phyloP scores from a whole-genome alignment of 2,797 vertebrate genomes.

The Mormyrops boulengeri region DNA sequence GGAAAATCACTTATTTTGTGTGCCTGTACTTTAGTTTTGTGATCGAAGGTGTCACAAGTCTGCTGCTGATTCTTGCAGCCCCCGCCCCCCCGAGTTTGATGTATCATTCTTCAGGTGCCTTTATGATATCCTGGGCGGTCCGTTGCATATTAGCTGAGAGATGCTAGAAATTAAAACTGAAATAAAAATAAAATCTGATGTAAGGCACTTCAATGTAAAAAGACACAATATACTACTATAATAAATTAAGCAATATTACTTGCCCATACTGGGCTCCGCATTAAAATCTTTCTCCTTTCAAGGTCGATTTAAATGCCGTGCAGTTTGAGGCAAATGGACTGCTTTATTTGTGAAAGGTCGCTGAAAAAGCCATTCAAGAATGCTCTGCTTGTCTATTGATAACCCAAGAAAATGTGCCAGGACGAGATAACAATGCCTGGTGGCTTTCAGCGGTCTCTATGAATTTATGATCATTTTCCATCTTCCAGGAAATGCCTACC shows the following conservation, averaged over 20 bases:
- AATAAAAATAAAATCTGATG: not conserved
- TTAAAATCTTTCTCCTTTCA: not conserved
- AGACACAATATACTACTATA: not conserved
- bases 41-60: not conserved
- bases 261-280: not conserved
- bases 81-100: too few relatives aligned
- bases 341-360: not conserved
- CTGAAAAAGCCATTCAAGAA: not conserved
- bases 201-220: not conserved
- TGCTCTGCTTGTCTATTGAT: not conserved
- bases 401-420: not conserved
- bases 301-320: not conserved
- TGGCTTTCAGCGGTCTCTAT: not conserved
- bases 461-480: not conserved
- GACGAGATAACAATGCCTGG: not conserved
- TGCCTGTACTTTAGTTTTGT: not conserved
- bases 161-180: not conserved
- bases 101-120: not conserved
- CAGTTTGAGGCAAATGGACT: not conserved
- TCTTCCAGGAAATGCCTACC: constrained; percentile 78
- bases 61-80: not conserved
- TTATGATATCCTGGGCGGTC: not conserved
- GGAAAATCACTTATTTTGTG: not conserved
- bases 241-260: not conserved
- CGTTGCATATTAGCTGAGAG: not conserved